A percentile compares a stretch with the other conserved stretches of the same genome.
Evolutionary conservation across 23 tunicate genomes (phyloP).

Genomic region (Aplidium turbinatum): DNA sequence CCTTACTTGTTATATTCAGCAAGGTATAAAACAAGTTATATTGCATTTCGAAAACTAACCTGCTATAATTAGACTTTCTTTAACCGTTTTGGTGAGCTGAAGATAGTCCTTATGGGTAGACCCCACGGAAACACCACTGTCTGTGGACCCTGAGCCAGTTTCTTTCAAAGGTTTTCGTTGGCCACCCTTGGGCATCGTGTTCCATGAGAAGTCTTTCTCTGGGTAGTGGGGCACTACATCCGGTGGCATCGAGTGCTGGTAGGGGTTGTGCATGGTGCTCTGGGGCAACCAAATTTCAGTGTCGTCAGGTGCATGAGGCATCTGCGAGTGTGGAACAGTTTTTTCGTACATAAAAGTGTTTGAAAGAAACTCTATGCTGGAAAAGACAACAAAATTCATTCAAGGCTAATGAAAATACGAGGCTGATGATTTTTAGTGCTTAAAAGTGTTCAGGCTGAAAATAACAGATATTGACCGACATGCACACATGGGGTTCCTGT

Average conservation of each 20-base stretch:
- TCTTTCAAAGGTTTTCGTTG: conserved; percentile 1
- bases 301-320: conserved; percentile 30
- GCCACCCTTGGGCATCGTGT: conserved; percentile 19
- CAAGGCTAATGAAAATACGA: too few relatives aligned
- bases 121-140: conserved; percentile 52
- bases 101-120: conserved; percentile 31
- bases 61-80: conserved; percentile 39
- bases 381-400: too few relatives aligned
- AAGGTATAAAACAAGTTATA: too few relatives aligned
- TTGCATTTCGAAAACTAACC: conserved; percentile 8
- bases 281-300: conserved; percentile 47
- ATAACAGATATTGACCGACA: too few relatives aligned
- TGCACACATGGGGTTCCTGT: too few relatives aligned
- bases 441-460: too few relatives aligned
- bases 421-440: too few relatives aligned
- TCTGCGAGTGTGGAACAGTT: conserved; percentile 16
- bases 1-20: too few relatives aligned
- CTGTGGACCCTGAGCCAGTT: conserved; percentile 28
- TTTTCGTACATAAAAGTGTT: conserved; percentile 16
- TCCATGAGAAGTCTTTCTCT: conserved; percentile 18
- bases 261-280: conserved; percentile 2
- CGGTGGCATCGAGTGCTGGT: conserved; percentile 30
- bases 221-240: conserved; percentile 36
- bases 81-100: conserved; percentile 35
- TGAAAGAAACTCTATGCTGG: too few relatives aligned